A percentile compares a stretch with the other conserved stretches of the same genome.
Conservation (phyloP, 2,888 invertebrate species). For the Baccha elongata region DNA sequence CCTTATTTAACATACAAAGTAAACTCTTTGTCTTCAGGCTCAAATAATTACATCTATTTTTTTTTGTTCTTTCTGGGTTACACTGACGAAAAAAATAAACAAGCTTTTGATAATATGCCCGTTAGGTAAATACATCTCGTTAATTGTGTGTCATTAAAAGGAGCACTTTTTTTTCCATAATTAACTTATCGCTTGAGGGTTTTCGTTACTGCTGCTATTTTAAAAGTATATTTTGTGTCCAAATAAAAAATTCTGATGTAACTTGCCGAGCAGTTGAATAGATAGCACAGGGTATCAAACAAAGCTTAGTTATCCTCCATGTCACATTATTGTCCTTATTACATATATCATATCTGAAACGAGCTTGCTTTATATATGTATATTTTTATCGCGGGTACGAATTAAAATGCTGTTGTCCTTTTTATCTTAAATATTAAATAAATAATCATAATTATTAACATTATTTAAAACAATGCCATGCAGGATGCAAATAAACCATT, state of each 20-base stretch:
- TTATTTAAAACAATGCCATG: background rate
- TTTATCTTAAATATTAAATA: background rate
- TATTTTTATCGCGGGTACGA: background rate
- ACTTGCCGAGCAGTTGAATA: background rate
- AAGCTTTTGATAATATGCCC: background rate
- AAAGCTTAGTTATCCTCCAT: background rate
- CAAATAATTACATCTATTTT: background rate
- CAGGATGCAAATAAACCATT: background rate
- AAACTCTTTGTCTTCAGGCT: background rate
- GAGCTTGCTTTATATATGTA: background rate
- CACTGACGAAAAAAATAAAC: background rate
- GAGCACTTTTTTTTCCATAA: constrained; percentile 19
- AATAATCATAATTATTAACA: background rate
- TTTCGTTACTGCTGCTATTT: background rate
- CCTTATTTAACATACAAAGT: background rate
- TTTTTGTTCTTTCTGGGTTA: background rate
- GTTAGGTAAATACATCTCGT: background rate
- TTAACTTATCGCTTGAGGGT: constrained; percentile 13
- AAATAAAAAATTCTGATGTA: background rate
- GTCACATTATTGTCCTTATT: background rate
- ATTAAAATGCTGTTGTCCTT: background rate
- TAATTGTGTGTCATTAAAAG: constrained; percentile 13
- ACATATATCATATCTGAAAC: background rate
- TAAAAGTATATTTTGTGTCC: background rate
- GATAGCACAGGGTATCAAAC: background rate